Conservation (phyloP, 1,140 invertebrate genomes). For the Drosophila ironensis region DNA sequence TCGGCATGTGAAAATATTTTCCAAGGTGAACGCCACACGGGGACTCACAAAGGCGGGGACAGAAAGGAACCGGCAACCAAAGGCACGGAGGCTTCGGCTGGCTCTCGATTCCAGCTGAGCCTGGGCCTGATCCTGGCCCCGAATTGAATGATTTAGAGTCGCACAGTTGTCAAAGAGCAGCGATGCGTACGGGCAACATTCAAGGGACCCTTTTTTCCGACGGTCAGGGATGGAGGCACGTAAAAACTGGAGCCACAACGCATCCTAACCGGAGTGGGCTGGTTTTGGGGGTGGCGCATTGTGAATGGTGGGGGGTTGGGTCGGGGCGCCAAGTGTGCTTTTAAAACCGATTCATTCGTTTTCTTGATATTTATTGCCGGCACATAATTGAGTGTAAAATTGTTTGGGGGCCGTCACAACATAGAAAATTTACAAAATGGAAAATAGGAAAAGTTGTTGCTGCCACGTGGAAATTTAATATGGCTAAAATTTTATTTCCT, state of each 20-base stretch:
- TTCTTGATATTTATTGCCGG: conserved; percentile 65
- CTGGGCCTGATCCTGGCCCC: conserved; percentile 11
- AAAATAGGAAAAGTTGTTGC: no score
- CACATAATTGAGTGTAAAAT: conserved; percentile 76
- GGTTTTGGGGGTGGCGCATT: background rate
- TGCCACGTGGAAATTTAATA: no score
- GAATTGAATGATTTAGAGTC: conserved; percentile 75
- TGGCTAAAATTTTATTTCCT: no score
- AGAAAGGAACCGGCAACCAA: conserved; percentile 38
- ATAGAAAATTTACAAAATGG: background rate
- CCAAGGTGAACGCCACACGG: conserved; percentile 72
- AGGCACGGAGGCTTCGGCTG: conserved; percentile 21
- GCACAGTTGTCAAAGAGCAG: conserved; percentile 79
- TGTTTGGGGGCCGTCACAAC: conserved; percentile 21
- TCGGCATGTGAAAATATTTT: conserved; percentile 74
- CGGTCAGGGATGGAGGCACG: background rate
- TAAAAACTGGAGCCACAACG: background rate
- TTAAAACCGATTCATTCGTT: conserved; percentile 75
- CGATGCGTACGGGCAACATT: conserved; percentile 62
- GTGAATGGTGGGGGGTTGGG: background rate
- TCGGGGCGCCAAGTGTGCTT: conserved; percentile 65
- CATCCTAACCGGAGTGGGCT: conserved; percentile 22
- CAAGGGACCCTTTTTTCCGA: conserved; percentile 1
- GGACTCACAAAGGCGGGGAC: conserved; percentile 18
- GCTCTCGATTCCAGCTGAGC: conserved; percentile 59